phyloP scores from a whole-genome alignment of 37 sponge, comb jelly and placozoan species.

The Theonella swinhoei region DNA sequence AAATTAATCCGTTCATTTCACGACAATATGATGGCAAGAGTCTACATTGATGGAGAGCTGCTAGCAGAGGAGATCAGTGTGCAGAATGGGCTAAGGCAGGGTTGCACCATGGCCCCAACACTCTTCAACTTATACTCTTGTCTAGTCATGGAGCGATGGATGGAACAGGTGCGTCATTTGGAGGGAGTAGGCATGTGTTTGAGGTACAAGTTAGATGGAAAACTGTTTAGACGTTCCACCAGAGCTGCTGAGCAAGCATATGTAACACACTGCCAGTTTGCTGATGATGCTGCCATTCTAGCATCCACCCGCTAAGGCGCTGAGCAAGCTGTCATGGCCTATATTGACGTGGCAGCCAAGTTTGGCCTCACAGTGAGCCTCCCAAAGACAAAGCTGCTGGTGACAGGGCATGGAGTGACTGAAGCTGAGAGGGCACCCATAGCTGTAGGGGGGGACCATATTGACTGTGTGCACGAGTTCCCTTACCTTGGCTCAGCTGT shows the following conservation, averaged over 20 bases:
- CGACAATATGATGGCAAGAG: slow-evolving; percentile 11
- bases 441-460: background rate
- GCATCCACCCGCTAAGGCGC: slow-evolving; percentile 19
- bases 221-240: slow-evolving; percentile 18
- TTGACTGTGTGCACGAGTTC: background rate
- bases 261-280: slow-evolving; percentile 14
- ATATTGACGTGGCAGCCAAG: background rate
- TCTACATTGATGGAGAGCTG: background rate
- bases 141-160: background rate
- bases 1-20: slow-evolving; percentile 6
- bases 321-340: background rate
- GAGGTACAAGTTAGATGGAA: slow-evolving; percentile 1
- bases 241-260: background rate
- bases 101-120: slow-evolving; percentile 38
- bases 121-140: slow-evolving; percentile 6
- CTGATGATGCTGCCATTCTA: slow-evolving; percentile 12
- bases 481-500: slow-evolving; percentile 19
- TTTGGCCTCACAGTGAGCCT: slow-evolving; percentile 31
- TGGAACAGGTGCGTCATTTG: background rate
- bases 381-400: too few species aligned
- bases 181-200: background rate
- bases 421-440: slow-evolving; percentile 1
- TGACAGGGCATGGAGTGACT: slow-evolving; percentile 3
- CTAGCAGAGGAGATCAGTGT: slow-evolving; percentile 20
- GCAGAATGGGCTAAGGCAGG: slow-evolving; percentile 41